These are phyloP conservation scores for Phataginus tricuspis DNA, from an alignment of 2,797 vertebrate genomes.

Conservation along the genomic window DNA sequence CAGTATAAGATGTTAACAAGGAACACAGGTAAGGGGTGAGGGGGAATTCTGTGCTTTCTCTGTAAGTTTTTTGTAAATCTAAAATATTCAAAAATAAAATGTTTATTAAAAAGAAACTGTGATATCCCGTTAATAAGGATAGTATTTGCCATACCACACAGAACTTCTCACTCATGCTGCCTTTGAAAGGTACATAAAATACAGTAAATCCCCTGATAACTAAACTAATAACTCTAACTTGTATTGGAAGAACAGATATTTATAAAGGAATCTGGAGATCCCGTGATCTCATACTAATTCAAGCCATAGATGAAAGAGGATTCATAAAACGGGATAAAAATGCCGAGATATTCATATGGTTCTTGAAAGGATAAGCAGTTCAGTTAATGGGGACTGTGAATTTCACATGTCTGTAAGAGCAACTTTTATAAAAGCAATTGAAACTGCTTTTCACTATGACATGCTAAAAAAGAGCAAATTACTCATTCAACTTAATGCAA, in stretches of 20 bases:
- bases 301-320: not conserved
- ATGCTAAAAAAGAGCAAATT: not conserved
- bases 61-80: not conserved
- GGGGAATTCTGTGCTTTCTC: not conserved
- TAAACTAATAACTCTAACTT: not conserved
- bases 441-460: not conserved
- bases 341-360: not conserved
- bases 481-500: not conserved
- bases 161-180: not conserved
- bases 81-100: not conserved
- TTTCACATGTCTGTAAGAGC: not conserved
- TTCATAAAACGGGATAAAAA: constrained; percentile 1
- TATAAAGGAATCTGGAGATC: not conserved
- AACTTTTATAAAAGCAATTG: not conserved
- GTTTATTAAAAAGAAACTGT: not conserved
- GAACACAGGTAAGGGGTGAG: not conserved
- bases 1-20: not conserved
- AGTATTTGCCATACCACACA: not conserved
- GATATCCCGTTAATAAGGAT: not conserved
- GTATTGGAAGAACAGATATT: not conserved
- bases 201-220: not conserved
- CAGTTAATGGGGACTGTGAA: not conserved
- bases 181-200: constrained; percentile 25
- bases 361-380: constrained; percentile 41
- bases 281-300: not conserved